Base-by-base conservation (phyloP, 2,797 vertebrate species). In the Simalia tracyae region DNA sequence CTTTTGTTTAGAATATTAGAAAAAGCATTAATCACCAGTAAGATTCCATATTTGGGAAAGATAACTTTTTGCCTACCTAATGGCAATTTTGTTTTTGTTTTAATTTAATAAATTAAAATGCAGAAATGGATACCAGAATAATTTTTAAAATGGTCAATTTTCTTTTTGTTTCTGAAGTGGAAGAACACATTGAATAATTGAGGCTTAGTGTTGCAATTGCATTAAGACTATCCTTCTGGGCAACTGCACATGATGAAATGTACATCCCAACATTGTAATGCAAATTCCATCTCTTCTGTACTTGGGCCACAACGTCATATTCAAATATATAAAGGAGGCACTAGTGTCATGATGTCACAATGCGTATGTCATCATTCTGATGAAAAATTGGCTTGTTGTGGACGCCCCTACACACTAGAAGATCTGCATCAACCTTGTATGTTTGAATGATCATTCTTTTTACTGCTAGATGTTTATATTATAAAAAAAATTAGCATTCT, bases 11-110 rank as follows among this genome's bases (percentile, higher is more conserved):
- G 72, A 89, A 92, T 5, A 88, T 9, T 50, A 89, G 36, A 28
- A 31, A 86, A 10, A 91, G 0, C 0, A 66, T 91, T 94, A 89
- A 24, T 93, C 84, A 93, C 5, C 7, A 93, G 17, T 0, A 91
- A 11, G 57, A 94, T 60, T 94, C 87, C 90, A 22, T 84, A 0
- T 10, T 94, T 86, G 2, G 57, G 2, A 90, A 42, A 64, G 57
- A 88, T 88, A 26, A 54, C 2, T 85, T 14, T 56, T 36, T 91
- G 87, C 86, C 59, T 84, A 12, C 87, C 84, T 85, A 88, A 87
- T 88, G 36, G 11, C 42, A 6, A 42, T 6, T 28, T 17, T 42
- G 19, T 36, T 36, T 61, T 3, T 68, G 4, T 81, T 66, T 42
- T 42, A 8, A 76, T 59, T 15, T 26, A 90, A 61, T 81, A 50